Conservation (phyloP, 2,888 invertebrate genomes). For the Scaeva pyrastri region DNA sequence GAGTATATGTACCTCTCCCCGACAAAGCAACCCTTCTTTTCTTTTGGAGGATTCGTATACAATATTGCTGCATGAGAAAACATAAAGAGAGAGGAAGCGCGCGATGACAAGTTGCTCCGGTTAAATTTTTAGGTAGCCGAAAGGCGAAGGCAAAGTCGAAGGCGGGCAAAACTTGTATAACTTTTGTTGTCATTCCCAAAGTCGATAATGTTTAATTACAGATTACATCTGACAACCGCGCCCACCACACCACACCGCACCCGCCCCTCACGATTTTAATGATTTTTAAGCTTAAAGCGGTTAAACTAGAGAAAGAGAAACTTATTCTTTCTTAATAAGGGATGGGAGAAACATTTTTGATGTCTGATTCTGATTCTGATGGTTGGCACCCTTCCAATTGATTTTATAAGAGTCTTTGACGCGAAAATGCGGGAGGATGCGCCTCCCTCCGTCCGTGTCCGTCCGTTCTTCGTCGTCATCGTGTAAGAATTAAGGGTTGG, state of each 20-base stretch:
- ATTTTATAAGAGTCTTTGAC: constrained; percentile 69
- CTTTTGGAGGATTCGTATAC: neutral
- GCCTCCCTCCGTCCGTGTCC: neutral
- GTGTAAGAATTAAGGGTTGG: neutral
- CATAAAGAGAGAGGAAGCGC: constrained; percentile 40
- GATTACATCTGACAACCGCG: constrained; percentile 73
- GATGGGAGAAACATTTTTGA: constrained; percentile 58
- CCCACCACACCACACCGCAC: constrained; percentile 40
- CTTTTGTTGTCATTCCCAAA: constrained; percentile 79
- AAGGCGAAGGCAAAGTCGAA: too few species aligned
- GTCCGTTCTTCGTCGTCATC: too few species aligned
- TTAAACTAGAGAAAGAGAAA: constrained; percentile 14
- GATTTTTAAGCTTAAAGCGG: constrained; percentile 71
- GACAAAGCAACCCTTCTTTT: constrained; percentile 14
- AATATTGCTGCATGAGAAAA: constrained; percentile 16
- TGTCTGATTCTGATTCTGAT: constrained; percentile 74
- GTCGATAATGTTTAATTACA: constrained; percentile 81
- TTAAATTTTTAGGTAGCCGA: constrained; percentile 37
- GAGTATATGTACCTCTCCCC: too few species aligned
- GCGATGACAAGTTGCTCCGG: constrained; percentile 69
- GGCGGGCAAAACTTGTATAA: constrained; percentile 59
- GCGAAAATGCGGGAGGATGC: constrained; percentile 69
- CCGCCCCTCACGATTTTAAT: constrained; percentile 62
- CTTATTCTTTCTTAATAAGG: neutral
- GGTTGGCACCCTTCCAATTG: constrained; percentile 70